Percentiles rank a stretch among this genome's conserved stretches.
These are phyloP conservation scores for Scomberomorus guttatus DNA, from an alignment of 2,797 vertebrate species.

Conservation along the genomic window DNA sequence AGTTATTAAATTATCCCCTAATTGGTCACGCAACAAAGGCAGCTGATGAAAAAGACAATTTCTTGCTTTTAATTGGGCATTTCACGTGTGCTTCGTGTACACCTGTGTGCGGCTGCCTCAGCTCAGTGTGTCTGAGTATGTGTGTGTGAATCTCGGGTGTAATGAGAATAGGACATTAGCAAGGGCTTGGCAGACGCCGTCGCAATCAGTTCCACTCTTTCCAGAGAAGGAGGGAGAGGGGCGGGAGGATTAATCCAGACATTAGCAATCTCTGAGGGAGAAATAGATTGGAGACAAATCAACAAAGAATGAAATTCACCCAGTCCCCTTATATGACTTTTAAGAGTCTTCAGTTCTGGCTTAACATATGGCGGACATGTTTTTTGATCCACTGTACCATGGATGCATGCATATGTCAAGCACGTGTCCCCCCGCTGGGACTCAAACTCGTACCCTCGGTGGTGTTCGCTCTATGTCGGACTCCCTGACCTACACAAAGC, in stretches of 20 bases:
- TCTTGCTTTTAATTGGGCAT: conserved; percentile 96
- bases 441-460: conserved; percentile 9
- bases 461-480: conserved; percentile 11
- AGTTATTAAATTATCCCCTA: conserved; percentile 95
- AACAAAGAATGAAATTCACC: conserved; percentile 48
- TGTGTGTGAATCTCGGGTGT: conserved; percentile 71
- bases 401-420: conserved; percentile 38
- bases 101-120: conserved; percentile 89
- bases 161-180: conserved; percentile 94
- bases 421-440: conserved; percentile 44
- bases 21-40: conserved; percentile 94
- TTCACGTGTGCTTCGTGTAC: conserved; percentile 91
- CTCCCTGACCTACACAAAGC: conserved; percentile 11
- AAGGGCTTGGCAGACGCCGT: conserved; percentile 91
- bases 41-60: conserved; percentile 94
- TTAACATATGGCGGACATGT: conserved; percentile 49
- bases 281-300: conserved; percentile 47
- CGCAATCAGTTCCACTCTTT: conserved; percentile 87
- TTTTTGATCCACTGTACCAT: conserved; percentile 35
- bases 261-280: conserved; percentile 63
- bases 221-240: conserved; percentile 66
- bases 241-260: conserved; percentile 66
- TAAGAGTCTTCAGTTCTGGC: conserved; percentile 28
- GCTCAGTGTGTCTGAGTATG: conserved; percentile 55
- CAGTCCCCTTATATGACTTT: conserved; percentile 41